These are phyloP conservation scores for Lepidonotus clava DNA, from an alignment of 2,888 invertebrate species.

Conservation along the genomic window DNA sequence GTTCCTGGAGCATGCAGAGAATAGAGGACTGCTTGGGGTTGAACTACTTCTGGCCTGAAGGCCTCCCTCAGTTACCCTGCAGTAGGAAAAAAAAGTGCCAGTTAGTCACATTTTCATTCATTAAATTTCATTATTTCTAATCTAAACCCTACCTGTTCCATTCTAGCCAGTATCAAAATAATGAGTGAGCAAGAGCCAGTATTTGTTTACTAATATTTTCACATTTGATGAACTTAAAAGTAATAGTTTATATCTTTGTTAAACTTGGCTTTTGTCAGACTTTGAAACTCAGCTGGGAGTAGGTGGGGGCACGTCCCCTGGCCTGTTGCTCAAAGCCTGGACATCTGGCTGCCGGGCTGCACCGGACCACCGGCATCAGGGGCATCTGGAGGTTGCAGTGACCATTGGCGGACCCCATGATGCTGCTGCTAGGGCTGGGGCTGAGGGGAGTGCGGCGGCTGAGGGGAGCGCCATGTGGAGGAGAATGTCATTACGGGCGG, in stretches of 20 bases:
- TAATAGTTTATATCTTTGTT: no score
- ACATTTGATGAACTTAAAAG: no score
- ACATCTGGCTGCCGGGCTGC: conserved; percentile 60
- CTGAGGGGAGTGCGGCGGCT: neutral
- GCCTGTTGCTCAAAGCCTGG: conserved; percentile 60
- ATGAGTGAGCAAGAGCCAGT: no score
- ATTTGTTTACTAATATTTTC: no score
- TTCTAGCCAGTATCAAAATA: no score
- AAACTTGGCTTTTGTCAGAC: conserved; percentile 28
- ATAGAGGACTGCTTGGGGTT: conserved; percentile 63
- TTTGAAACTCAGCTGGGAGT: conserved; percentile 61
- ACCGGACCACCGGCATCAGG: neutral
- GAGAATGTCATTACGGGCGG: conserved; percentile 56
- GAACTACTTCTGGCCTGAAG: conserved; percentile 60
- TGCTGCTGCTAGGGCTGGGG: conserved; percentile 31
- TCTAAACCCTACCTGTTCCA: no score
- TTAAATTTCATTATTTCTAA: no score
- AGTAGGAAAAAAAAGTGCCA: no score
- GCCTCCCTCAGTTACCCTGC: conserved; percentile 58
- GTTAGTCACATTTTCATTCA: no score
- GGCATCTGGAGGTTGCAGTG: neutral
- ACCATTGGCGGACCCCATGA: no score
- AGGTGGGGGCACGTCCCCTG: conserved; percentile 57
- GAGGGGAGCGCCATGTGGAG: neutral
- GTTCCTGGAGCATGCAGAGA: conserved; percentile 61